A percentile compares a stretch with the other conserved stretches of the same genome.
These are phyloP conservation scores for Eulemur macaco DNA, from an alignment of 2,113 vertebrate species.

Conservation along the genomic window DNA sequence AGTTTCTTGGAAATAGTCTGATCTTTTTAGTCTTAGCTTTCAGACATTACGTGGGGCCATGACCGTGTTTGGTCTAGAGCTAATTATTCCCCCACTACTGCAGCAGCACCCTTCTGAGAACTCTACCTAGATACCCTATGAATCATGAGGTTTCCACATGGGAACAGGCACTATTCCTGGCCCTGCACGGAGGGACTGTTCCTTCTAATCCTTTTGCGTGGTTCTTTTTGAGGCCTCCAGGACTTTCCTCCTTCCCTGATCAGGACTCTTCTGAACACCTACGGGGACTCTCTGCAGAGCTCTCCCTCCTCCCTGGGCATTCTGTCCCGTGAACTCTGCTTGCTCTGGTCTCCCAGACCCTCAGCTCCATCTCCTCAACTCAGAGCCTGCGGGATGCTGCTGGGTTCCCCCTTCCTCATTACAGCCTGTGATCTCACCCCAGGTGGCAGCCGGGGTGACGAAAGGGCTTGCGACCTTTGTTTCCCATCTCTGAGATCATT, in stretches of 20 bases:
- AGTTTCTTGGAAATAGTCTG: background rate
- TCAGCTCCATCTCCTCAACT: background rate
- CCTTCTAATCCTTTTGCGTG: background rate
- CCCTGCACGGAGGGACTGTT: background rate
- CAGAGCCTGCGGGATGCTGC: background rate
- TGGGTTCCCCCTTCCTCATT: background rate
- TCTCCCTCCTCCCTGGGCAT: background rate
- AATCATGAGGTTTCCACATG: background rate
- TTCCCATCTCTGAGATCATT: background rate
- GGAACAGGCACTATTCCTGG: background rate
- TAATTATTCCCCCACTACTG: background rate
- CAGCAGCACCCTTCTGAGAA: background rate
- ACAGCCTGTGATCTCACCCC: background rate
- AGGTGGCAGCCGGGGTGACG: background rate
- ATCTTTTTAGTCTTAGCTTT: background rate
- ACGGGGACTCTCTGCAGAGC: background rate
- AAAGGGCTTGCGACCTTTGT: background rate
- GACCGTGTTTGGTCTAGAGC: too few species aligned
- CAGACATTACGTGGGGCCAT: background rate
- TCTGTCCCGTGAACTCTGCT: background rate
- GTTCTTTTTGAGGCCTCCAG: background rate
- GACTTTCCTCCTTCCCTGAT: background rate
- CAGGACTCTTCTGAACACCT: background rate
- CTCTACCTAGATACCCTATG: background rate
- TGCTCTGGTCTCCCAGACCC: background rate